Percentiles rank a stretch among this genome's conserved stretches.
Conservation (phyloP, 2,888 invertebrate species). For the Cyclophora albipunctata region DNA sequence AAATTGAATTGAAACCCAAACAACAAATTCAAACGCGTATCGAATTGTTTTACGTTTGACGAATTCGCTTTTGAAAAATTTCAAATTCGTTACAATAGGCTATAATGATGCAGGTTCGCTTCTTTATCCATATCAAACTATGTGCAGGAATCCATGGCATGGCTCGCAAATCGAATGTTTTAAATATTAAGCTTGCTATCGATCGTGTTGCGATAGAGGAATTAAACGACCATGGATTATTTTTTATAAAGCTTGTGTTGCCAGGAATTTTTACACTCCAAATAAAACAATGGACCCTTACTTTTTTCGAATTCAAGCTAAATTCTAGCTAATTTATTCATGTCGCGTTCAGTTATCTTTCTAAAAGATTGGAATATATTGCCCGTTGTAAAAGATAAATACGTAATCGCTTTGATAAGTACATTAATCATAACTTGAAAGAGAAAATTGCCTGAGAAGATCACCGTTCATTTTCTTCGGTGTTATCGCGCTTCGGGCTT, state of each 20-base stretch:
- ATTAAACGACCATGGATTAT: conserved; percentile 41
- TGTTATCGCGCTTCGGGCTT: conserved; percentile 42
- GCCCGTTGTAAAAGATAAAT: conserved; percentile 22
- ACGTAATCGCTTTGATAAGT: conserved; percentile 23
- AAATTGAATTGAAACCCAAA: conserved; percentile 72
- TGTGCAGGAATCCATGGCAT: conserved; percentile 55
- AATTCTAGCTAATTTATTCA: conserved; percentile 18
- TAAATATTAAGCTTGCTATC: conserved; percentile 46
- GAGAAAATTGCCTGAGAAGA: conserved; percentile 44
- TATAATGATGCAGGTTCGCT: conserved; percentile 68
- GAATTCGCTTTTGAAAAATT: conserved; percentile 71
- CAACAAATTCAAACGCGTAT: conserved; percentile 74
- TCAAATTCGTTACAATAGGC: conserved; percentile 69
- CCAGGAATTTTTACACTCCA: conserved; percentile 42
- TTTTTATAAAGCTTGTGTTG: conserved; percentile 48
- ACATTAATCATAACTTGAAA: conserved; percentile 41
- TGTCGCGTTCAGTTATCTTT: conserved; percentile 12
- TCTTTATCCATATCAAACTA: conserved; percentile 62
- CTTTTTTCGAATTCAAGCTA: conserved; percentile 1
- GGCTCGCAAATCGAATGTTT: conserved; percentile 44
- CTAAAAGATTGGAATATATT: conserved; percentile 12
- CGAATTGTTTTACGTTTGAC: conserved; percentile 76
- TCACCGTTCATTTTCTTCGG: conserved; percentile 41
- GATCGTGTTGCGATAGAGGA: conserved; percentile 66
- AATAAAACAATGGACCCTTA: conserved; percentile 17